Conservation (phyloP, 2,888 invertebrate genomes). For the Pinctada fucata region DNA sequence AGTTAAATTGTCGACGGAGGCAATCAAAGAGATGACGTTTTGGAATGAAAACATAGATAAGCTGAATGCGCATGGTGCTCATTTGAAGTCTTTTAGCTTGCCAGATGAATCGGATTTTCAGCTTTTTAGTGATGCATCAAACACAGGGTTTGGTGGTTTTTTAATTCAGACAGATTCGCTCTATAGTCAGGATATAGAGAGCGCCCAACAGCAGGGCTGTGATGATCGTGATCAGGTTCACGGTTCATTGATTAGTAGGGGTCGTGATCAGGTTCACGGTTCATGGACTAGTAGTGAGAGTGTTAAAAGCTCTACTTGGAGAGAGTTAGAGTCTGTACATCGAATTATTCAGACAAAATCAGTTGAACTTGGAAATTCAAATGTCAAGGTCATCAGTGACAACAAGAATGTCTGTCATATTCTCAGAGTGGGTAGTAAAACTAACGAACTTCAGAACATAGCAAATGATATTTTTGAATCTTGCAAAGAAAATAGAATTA, state of each 20-base stretch:
- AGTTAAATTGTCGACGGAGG: conserved; percentile 2
- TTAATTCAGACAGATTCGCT: background rate
- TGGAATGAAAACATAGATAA: conserved; percentile 12
- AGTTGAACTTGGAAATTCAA: background rate
- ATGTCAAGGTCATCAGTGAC: background rate
- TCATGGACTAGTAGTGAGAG: background rate
- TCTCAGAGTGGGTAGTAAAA: conserved; percentile 28
- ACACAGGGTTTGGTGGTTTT: conserved; percentile 27
- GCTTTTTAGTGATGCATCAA: conserved; percentile 18
- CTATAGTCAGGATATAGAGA: conserved; percentile 1
- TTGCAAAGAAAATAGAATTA: conserved; percentile 12
- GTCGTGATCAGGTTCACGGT: background rate
- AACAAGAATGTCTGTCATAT: conserved; percentile 12
- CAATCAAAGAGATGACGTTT: conserved; percentile 13
- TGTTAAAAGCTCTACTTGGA: background rate
- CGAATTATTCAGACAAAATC: background rate
- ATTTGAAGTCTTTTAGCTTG: background rate
- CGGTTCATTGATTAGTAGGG: background rate
- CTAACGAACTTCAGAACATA: conserved; percentile 19
- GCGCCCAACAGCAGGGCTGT: conserved; percentile 1
- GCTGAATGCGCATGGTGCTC: background rate
- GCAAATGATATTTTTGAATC: conserved; percentile 14
- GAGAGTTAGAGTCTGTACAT: background rate
- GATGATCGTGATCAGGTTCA: too few relatives aligned
- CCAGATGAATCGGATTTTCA: conserved; percentile 6